Evolutionary conservation across 35 echinoderm and acorn worm species (phyloP).

Genomic region (Apostichopus parvimensis): DNA sequence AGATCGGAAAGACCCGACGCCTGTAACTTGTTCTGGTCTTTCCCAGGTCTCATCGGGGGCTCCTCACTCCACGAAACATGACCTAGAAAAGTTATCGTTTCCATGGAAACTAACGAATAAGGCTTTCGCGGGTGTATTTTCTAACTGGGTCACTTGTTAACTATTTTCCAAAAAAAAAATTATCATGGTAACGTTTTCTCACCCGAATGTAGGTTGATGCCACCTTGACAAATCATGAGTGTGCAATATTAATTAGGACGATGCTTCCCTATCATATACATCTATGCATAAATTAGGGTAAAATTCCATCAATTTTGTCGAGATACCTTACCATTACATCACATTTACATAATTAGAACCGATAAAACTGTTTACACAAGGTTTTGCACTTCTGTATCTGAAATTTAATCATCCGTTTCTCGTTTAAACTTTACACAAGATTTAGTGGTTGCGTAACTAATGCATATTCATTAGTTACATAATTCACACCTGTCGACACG

Average conservation of each 20-base stretch:
- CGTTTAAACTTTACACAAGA: neutral
- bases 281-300: neutral
- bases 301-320: neutral
- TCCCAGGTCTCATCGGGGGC: neutral
- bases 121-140: neutral
- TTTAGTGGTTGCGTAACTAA: neutral
- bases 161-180: neutral
- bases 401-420: neutral
- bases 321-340: neutral
- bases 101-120: neutral
- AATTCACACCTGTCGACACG: neutral
- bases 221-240: slow-evolving; percentile 8
- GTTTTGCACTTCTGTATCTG: neutral
- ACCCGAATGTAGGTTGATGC: slow-evolving; percentile 31
- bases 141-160: slow-evolving; percentile 50
- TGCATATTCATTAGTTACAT: neutral
- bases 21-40: neutral
- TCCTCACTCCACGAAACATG: neutral
- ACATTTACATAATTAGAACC: neutral
- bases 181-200: slow-evolving; percentile 34
- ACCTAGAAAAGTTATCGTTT: slow-evolving; percentile 7
- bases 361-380: neutral
- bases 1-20: slow-evolving; percentile 11
- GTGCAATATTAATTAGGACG: neutral
- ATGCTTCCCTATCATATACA: neutral